A percentile compares a stretch with the other conserved stretches of the same genome.
phyloP scores from a whole-genome alignment of 92 coral and sea anemone species.

The Phenganax marumi region DNA sequence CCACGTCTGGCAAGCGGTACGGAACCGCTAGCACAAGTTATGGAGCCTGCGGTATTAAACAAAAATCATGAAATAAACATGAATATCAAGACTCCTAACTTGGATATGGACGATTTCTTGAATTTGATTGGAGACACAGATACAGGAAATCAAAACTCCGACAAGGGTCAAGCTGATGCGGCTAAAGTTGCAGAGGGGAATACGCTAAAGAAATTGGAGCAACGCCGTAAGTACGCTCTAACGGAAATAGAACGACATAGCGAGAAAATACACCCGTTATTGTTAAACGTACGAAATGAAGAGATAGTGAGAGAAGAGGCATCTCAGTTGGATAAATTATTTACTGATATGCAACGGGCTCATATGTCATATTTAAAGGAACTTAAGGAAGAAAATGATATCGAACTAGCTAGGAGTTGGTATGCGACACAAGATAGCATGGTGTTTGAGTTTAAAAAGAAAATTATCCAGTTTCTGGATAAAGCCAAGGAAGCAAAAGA shows the following conservation, averaged over 20 bases:
- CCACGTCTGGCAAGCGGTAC: not conserved
- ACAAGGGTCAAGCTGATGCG: not conserved
- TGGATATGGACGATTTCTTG: not conserved
- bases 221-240: conserved; percentile 38
- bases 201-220: not conserved
- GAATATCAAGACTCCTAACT: not conserved
- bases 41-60: not conserved
- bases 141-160: conserved; percentile 7
- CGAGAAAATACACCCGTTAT: too few species aligned
- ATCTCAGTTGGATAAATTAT: too few species aligned
- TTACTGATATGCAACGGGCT: too few species aligned
- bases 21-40: not conserved
- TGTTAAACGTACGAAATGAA: too few species aligned
- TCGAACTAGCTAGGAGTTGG: conserved; percentile 45
- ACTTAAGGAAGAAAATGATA: conserved; percentile 28
- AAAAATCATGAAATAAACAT: not conserved
- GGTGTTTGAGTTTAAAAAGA: too few species aligned
- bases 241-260: too few species aligned
- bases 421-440: conserved; percentile 27
- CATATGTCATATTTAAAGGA: conserved; percentile 2
- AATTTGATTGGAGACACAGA: not conserved
- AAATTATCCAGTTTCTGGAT: too few species aligned
- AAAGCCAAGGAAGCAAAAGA: too few species aligned
- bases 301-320: too few species aligned
- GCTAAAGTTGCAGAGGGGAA: not conserved